Evolutionary conservation across 2,113 vertebrate genomes (phyloP), one percentile per base, ranked within the genome.

Genomic region (Bettongia penicillata): DNA sequence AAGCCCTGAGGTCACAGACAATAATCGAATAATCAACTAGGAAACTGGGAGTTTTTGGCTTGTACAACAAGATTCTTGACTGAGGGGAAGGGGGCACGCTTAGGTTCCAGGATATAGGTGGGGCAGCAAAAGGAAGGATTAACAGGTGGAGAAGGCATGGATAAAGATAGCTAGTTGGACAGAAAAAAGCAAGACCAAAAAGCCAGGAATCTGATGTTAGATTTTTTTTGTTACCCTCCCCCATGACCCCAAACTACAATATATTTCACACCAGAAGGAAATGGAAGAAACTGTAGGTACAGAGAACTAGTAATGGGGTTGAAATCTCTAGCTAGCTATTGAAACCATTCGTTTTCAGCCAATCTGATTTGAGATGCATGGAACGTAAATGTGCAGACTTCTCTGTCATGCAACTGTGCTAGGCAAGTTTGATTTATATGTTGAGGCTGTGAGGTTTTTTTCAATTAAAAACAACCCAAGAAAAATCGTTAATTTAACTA

Each of bases 401-500:
- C 94, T 90, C 96, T 91, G 93, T 92, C 94, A 53, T 0, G 25
- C 49, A 61, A 50, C 94, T 43, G n/a, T 10, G 91, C 95, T 6
- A 93, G 96, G 97, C 91, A 28, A 91, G 92, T 98, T 90, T 97
- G 98, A 98, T 98, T 98, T 98, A 96, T 97, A 96, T 22, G 95
- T 94, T 97, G 95, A 97, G 95, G 50, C 91, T 98, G 95, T 96
- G 97, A 96, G 91, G 96, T 89, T 97, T 95, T 98, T 95, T 96
- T 91, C 97, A 98, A 98, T 98, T 98, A 98, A 97, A 97, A 98
- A 95, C 53, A 94, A 97, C 97, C 96, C 2, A 49, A 97, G 95
- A 94, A 95, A 98, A 98, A 97, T 93, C 98, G 98, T 98, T 98
- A 97, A 98, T 97, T 98, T 98, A 98, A 97, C 97, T 94, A 95